Percentiles rank a stretch among this genome's conserved stretches.
Conservation (phyloP, 2,113 vertebrate species). For the Hystrix cristata region DNA sequence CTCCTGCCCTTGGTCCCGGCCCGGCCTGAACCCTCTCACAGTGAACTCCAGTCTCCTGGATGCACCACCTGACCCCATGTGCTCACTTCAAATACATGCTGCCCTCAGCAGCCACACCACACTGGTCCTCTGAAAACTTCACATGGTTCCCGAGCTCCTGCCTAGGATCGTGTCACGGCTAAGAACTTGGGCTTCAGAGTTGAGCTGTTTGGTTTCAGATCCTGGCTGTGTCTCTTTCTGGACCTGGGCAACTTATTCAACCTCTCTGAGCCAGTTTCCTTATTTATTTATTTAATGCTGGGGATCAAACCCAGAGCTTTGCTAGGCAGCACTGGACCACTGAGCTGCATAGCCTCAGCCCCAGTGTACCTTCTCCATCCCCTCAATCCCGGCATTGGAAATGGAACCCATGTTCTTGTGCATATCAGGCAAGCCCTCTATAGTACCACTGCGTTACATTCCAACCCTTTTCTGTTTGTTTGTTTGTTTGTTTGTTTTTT, state of each 20-base stretch:
- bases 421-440: neutral
- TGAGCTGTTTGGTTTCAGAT: neutral
- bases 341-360: neutral
- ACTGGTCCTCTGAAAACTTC: neutral
- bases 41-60: neutral
- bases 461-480: neutral
- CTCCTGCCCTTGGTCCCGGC: neutral
- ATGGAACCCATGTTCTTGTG: neutral
- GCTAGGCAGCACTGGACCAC: neutral
- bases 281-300: neutral
- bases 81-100: neutral
- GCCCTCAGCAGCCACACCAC: neutral
- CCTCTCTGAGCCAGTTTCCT: neutral
- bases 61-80: neutral
- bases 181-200: neutral
- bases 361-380: neutral
- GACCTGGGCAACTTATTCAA: neutral
- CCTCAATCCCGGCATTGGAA: too few species aligned
- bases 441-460: neutral
- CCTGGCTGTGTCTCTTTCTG: neutral
- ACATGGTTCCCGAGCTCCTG: neutral
- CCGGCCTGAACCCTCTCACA: neutral
- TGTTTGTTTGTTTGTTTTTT: neutral
- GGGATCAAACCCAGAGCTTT: neutral
- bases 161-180: neutral